These are phyloP conservation scores for Eulemur rufifrons DNA, from an alignment of 2,113 vertebrate genomes.

Conservation along the genomic window DNA sequence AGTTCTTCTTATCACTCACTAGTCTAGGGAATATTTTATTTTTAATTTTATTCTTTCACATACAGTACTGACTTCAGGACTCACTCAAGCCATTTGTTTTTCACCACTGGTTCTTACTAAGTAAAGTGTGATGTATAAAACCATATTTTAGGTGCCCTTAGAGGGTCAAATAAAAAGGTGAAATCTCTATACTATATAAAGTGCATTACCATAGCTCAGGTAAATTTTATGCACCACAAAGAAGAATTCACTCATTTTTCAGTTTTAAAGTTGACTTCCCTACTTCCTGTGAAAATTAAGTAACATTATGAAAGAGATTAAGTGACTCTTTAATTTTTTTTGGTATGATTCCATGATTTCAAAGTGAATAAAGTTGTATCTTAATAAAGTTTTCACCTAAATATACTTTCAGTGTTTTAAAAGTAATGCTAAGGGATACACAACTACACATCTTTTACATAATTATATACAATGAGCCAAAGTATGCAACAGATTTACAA, in stretches of 20 bases:
- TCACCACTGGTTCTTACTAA: not conserved
- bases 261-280: not conserved
- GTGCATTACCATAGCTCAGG: not conserved
- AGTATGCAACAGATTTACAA: not conserved
- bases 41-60: not conserved
- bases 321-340: not conserved
- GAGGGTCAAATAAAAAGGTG: not conserved
- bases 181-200: not conserved
- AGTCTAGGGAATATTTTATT: not conserved
- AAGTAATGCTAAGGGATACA: not conserved
- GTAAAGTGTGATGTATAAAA: not conserved
- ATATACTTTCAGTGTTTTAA: not conserved
- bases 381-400: not conserved
- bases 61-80: not conserved
- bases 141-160: not conserved
- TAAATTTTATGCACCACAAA: not conserved
- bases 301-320: not conserved
- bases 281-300: not conserved
- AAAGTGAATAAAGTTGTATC: not conserved
- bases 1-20: not conserved
- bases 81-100: not conserved
- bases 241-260: not conserved
- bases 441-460: not conserved
- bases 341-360: not conserved
- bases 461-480: not conserved